Percentiles rank a stretch among this genome's conserved stretches.
Evolutionary conservation across 2,888 invertebrate species (phyloP).

Genomic region (Leucozona laternaria): DNA sequence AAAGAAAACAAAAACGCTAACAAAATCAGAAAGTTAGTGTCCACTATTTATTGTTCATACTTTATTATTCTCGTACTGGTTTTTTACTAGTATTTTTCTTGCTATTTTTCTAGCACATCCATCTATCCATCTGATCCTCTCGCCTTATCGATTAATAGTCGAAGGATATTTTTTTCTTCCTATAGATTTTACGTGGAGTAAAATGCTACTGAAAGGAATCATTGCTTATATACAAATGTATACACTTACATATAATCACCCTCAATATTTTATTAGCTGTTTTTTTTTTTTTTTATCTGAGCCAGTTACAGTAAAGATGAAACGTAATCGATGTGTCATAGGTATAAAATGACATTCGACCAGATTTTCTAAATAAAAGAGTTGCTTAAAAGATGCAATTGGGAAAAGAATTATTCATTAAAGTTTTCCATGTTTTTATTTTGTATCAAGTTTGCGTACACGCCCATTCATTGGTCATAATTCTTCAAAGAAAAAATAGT

Average conservation of each 20-base stretch:
- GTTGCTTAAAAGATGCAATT: conserved; percentile 3
- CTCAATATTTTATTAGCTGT: neutral
- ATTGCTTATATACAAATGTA: neutral
- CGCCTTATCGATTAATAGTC: conserved; percentile 65
- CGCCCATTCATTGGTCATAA: conserved; percentile 57
- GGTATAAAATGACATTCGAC: conserved; percentile 12
- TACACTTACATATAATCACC: neutral
- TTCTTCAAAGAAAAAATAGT: conserved; percentile 20
- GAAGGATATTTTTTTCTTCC: conserved; percentile 56
- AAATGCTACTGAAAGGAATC: neutral
- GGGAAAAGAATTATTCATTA: neutral
- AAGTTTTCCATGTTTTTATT: neutral
- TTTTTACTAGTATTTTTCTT: neutral
- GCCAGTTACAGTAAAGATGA: neutral
- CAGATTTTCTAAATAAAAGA: neutral
- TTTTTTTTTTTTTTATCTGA: neutral
- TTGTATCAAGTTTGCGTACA: conserved; percentile 49
- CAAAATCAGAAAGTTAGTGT: neutral
- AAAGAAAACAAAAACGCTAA: neutral
- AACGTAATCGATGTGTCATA: conserved; percentile 57
- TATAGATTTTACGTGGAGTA: conserved; percentile 6
- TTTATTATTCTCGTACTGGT: neutral
- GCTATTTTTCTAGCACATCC: neutral
- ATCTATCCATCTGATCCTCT: conserved; percentile 19
- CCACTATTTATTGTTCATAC: neutral